These are phyloP conservation scores for Hippocampus barbouri DNA, from an alignment of 2,113 vertebrate species.

Conservation along the genomic window DNA sequence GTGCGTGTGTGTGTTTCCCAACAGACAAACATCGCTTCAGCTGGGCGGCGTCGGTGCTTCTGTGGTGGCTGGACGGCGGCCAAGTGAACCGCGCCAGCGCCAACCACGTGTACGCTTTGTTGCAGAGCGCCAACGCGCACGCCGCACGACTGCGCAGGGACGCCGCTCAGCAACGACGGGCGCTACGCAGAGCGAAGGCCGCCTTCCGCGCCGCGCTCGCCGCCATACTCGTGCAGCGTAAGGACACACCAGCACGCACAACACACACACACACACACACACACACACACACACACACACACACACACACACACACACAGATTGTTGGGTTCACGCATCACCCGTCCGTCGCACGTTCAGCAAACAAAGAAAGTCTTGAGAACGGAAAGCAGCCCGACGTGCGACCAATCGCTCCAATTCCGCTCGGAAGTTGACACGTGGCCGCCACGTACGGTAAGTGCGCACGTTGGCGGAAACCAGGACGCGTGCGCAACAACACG, in stretches of 20 bases:
- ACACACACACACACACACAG: not conserved
- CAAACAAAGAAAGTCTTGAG: not conserved
- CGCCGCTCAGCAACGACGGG: slow-evolving; percentile 83
- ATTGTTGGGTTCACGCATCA: too few relatives aligned
- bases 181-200: slow-evolving; percentile 86
- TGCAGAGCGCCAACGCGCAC: slow-evolving; percentile 93
- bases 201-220: slow-evolving; percentile 85
- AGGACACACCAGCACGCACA: slow-evolving; percentile 14
- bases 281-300: not conserved
- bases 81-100: slow-evolving; percentile 89
- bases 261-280: not conserved
- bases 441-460: too few relatives aligned
- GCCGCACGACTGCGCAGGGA: slow-evolving; percentile 86
- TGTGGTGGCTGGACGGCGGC: slow-evolving; percentile 90
- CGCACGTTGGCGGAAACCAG: too few relatives aligned
- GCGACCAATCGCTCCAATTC: too few relatives aligned
- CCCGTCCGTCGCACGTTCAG: not conserved
- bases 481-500: too few relatives aligned
- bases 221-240: slow-evolving; percentile 81
- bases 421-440: too few relatives aligned
- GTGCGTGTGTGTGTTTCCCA: not conserved
- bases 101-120: slow-evolving; percentile 97
- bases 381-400: not conserved
- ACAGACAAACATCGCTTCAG: slow-evolving; percentile 88
- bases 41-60: slow-evolving; percentile 83